Evolutionary conservation across 1,140 invertebrate genomes (phyloP), one percentile per base, ranked within the genome.

Genomic region (Aphelinus certus): DNA sequence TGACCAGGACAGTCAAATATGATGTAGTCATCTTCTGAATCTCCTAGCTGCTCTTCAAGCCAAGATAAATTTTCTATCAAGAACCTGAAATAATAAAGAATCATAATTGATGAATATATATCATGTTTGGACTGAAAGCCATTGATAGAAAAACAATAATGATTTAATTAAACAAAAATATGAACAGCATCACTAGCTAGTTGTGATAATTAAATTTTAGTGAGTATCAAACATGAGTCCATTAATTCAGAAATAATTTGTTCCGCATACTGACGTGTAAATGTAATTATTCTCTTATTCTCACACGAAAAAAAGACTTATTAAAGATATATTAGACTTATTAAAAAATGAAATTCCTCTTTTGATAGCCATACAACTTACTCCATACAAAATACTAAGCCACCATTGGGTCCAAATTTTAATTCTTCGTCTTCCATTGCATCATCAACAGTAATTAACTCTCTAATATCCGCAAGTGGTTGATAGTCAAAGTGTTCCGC

Each of bases 1-100:
- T 99, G 98, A 3, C 98, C 98, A 7, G 98, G 98, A 86, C 97
- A 99, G 89, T 99, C 98, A 86, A 99, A 99, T n/a, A 99, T 88
- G 67, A 99, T 93, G 83, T 99, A 99, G 88, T 99, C 98, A 78
- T 95, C 93, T 76, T 95, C 93, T 2, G 92, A 90, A 70, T 94
- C 92, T 9, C 91, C 92, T 9, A 98, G 85, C 83, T 96, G 92
- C 65, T 97, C 95, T 80, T 94, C 91, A 5, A 99, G 85, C 97
- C 97, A 99, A 47, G 96, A 93, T 78, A 93, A 89, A 87, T 99
- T 98, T 84, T 97, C 93, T 63, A 97, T 83, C 3, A 99, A 88
- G 81, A 97, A 98, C 83, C 93, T 95, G 81, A 5, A 88, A 88
- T 26, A 26, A 26, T 26, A 26, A 26, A 26, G 26, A 55, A 55